Evolutionary conservation across 2,888 invertebrate species (phyloP), one percentile per base, ranked within the genome.

Genomic region (Mimachlamys varia): DNA sequence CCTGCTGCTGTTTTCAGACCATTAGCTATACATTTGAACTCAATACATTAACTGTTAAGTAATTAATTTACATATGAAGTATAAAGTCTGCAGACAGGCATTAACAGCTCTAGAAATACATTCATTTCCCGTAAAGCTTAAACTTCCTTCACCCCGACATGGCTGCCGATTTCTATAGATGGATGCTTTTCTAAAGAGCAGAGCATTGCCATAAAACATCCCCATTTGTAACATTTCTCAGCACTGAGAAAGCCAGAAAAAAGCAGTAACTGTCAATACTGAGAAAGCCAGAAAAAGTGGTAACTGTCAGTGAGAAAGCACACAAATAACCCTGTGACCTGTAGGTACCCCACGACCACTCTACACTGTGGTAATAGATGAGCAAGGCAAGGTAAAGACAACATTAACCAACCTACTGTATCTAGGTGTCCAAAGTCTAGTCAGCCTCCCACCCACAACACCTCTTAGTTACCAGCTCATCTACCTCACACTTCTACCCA

Each of bases 131-230:
- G 58, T 7, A 58, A 58, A 58, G 22, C 22, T 22, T 58, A 19
- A 22, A 58, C 19, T 22, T 58, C 22, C 3, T n/a, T 58, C 19
- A 58, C 58, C 58, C 58, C 19, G 58, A 58, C 58, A 58, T 58
- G 58, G 58, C 58, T 58, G 58, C 58, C 58, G 58, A 58, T 58
- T 58, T 58, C 58, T 58, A 58, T 58, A 58, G 58, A 58, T 58
- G 58, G 22, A 58, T 58, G 58, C 58, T 2, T 58, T 76, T 76
- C 76, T 76, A 76, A 19, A 27, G 33, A 76, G 12, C 27, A 12
- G 76, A 76, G 33, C 76, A 76, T 13, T 76, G 33, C 7, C 76
- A 76, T 76, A 27, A 76, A 33, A 76, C 27, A 33, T 76, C 13
- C 33, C 76, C 33, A 76, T 76, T 76, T 76, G 76, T 27, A 76